Evolutionary conservation across 2,888 invertebrate species (phyloP).

Genomic region (Slavum lentiscoides): DNA sequence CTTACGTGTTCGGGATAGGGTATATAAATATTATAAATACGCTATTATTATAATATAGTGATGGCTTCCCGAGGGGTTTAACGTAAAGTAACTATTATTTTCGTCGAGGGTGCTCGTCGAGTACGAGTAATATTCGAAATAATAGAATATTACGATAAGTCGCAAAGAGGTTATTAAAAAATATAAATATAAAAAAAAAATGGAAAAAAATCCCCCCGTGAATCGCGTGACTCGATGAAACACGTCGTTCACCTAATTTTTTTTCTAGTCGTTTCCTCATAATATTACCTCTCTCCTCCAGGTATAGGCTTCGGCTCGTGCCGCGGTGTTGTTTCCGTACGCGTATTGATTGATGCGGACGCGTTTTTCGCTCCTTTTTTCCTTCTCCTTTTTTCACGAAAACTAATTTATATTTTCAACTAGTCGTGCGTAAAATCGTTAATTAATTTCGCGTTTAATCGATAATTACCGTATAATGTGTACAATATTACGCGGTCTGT

Average conservation of each 20-base stretch:
- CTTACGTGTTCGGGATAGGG: too few relatives aligned
- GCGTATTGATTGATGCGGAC: background rate
- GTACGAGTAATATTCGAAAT: background rate
- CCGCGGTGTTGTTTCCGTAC: background rate
- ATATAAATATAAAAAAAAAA: background rate
- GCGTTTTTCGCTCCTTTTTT: too few relatives aligned
- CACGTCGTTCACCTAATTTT: background rate
- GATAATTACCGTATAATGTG: too few relatives aligned
- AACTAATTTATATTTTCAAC: too few relatives aligned
- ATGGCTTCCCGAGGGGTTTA: too few relatives aligned
- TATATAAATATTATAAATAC: too few relatives aligned
- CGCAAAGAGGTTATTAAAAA: background rate
- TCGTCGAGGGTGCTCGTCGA: slow-evolving; percentile 6
- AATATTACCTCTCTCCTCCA: too few relatives aligned
- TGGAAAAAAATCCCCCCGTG: background rate
- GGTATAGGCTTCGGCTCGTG: background rate
- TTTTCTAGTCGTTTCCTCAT: background rate
- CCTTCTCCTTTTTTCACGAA: too few relatives aligned
- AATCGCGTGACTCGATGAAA: slow-evolving; percentile 39
- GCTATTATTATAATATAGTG: too few relatives aligned
- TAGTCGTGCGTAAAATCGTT: too few relatives aligned
- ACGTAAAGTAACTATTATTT: slow-evolving; percentile 15
- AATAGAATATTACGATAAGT: slow-evolving; percentile 13
- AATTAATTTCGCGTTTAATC: too few relatives aligned
- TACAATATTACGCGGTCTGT: too few relatives aligned